Base-by-base conservation (phyloP, 1,140 invertebrate genomes). In the Listronotus bonariensis region DNA sequence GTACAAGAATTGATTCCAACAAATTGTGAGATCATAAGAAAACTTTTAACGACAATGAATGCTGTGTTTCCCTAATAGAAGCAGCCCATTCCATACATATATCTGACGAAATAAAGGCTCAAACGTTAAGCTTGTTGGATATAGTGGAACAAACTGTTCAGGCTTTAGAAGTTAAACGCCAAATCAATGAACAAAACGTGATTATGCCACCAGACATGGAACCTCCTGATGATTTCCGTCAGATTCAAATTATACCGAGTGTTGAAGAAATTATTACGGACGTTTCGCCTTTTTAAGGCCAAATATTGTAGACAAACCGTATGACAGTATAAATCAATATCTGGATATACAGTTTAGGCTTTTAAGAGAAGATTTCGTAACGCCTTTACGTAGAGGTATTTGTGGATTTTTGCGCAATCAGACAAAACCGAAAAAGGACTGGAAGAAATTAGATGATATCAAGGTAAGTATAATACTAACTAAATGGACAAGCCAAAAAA, bases 261-360 rank as follows among this genome's bases (percentile, higher is more conserved):
- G 61, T 60, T 8, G 48, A 71, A 12, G 79, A 82, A 65, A 73
- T 83, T 42, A 63, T 68, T 5, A 31, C 71, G 1, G 8, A 43
- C 5, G 65, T 59, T 85, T 82, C 76, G 65, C 72, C 67, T 49
- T 76, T 87, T 76, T 70, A 89, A 9, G 77, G 85, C 77, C 82
- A 10, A 90, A 89, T 74, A 84, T 86, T 42, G 72, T 84, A 0
- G 68, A 83, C 32, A 89, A 88, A 71, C 77, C 78, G 0, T 92
- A 90, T 75, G 68, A 78, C 6, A 78, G 83, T 73, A 79, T 85
- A 0, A 81, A 89, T 26, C 85, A 92, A 68, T 95, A 95, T 73
- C 76, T 95, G 10, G 89, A 92, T 71, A 82, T 88, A 0, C 92
- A 94, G 69, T 92, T 90, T 48, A 59, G 56, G 34, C 78, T 93